A percentile compares a stretch with the other conserved stretches of the same genome.
phyloP scores from a whole-genome alignment of 2,113 vertebrate genomes.

The Paramormyrops kingsleyae region DNA sequence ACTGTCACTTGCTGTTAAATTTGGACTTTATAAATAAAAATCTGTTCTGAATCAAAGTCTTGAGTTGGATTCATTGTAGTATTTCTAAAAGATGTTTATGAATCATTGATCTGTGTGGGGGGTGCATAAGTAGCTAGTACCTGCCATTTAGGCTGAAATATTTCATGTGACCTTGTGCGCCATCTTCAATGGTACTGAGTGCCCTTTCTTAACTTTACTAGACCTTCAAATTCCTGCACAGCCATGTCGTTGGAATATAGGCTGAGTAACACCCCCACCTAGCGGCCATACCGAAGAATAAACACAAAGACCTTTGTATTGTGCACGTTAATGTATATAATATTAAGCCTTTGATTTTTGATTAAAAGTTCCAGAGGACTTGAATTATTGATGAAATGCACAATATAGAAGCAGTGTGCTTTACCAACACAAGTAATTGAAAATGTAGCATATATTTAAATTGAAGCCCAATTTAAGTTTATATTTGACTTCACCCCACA shows the following conservation, averaged over 20 bases:
- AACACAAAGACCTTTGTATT: not conserved
- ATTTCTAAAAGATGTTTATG: not conserved
- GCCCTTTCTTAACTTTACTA: not conserved
- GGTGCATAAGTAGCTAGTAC: not conserved
- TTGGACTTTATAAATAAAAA: conserved; percentile 47
- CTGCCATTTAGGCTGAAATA: not conserved
- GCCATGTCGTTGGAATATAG: not conserved
- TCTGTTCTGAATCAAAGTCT: not conserved
- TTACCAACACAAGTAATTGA: not conserved
- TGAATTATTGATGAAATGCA: not conserved
- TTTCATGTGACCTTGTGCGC: not conserved
- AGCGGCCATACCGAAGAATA: not conserved
- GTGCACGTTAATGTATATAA: not conserved
- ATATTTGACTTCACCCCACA: not conserved
- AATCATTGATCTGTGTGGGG: not conserved
- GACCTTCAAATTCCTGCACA: not conserved
- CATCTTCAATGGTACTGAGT: not conserved
- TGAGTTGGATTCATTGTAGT: not conserved
- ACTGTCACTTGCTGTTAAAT: conserved; percentile 52
- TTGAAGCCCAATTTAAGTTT: not conserved
- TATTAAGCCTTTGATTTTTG: not conserved
- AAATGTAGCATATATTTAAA: not conserved
- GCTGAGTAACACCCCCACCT: not conserved
- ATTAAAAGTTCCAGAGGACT: not conserved
- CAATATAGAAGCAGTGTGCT: not conserved